phyloP scores from a whole-genome alignment of 2,888 invertebrate genomes.

The Meliscaeva auricollis region DNA sequence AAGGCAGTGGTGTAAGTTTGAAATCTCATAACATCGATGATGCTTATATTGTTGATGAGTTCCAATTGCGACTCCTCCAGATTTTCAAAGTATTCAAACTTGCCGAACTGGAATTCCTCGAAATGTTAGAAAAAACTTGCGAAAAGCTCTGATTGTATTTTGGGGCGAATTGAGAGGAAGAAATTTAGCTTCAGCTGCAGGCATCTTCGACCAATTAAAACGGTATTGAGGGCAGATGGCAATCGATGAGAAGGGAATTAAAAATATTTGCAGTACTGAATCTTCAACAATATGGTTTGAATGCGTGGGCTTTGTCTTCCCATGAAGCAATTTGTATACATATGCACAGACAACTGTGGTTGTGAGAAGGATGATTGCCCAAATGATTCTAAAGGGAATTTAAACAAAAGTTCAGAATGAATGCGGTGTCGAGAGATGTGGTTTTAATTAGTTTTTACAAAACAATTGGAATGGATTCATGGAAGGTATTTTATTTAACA shows the following conservation, averaged over 20 bases:
- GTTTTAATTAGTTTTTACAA: constrained; percentile 24
- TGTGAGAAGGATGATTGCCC: constrained; percentile 79
- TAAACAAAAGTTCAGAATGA: constrained; percentile 42
- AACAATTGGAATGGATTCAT: neutral
- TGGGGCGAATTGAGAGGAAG: constrained; percentile 78
- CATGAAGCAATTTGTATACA: constrained; percentile 80
- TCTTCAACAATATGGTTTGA: constrained; percentile 81
- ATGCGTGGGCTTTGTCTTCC: constrained; percentile 78
- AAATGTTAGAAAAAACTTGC: constrained; percentile 78
- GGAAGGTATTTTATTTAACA: neutral
- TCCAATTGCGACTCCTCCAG: constrained; percentile 69
- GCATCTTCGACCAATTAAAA: constrained; percentile 79
- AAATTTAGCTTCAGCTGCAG: constrained; percentile 78
- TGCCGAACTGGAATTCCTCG: constrained; percentile 77
- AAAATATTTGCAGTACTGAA: constrained; percentile 80
- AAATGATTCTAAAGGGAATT: constrained; percentile 79
- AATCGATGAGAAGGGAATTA: constrained; percentile 81
- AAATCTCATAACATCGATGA: constrained; percentile 78
- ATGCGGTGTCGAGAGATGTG: constrained; percentile 16
- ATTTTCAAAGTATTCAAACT: constrained; percentile 77
- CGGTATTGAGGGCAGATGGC: constrained; percentile 81
- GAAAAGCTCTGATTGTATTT: constrained; percentile 77
- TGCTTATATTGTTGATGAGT: constrained; percentile 79
- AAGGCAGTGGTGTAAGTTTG: constrained; percentile 79
- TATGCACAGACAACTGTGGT: constrained; percentile 78